Evolutionary conservation across 2,888 invertebrate species (phyloP).

Genomic region (Iselma pallidipennis): DNA sequence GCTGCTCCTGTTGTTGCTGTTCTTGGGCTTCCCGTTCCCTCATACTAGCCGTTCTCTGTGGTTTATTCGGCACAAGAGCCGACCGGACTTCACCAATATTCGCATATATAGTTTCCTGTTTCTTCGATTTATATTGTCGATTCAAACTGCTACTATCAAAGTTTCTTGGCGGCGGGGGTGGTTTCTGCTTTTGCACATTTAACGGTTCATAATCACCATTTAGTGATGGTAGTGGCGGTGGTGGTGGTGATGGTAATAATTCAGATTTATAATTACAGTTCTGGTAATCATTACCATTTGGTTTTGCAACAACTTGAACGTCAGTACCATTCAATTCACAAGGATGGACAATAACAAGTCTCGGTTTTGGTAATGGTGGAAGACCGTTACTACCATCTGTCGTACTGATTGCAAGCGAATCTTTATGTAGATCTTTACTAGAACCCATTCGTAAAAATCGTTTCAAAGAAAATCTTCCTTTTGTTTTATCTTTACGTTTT

Average conservation of each 20-base stretch:
- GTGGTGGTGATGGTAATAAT: conserved; percentile 15
- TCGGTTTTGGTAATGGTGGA: conserved; percentile 44
- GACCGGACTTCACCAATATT: conserved; percentile 85
- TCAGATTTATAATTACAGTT: conserved; percentile 8
- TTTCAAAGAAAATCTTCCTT: conserved; percentile 79
- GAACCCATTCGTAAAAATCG: conserved; percentile 81
- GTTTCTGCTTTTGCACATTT: conserved; percentile 58
- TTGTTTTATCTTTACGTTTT: conserved; percentile 70
- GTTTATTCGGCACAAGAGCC: conserved; percentile 75
- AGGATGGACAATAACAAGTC: conserved; percentile 86
- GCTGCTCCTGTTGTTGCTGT: conserved; percentile 54
- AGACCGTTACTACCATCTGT: conserved; percentile 17
- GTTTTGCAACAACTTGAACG: conserved; percentile 70
- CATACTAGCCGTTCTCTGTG: conserved; percentile 85
- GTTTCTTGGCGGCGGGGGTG: conserved; percentile 72
- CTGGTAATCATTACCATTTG: conserved; percentile 24
- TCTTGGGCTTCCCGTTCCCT: conserved; percentile 74
- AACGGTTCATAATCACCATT: conserved; percentile 32
- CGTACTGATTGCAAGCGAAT: conserved; percentile 55
- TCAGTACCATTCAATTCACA: conserved; percentile 80
- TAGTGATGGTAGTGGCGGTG: background rate
- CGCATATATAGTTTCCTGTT: conserved; percentile 71
- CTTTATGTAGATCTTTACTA: conserved; percentile 69
- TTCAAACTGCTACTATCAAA: conserved; percentile 59
- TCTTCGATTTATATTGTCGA: conserved; percentile 57